Conservation (phyloP, 2,888 invertebrate species). For the Lithophane leautieri region DNA sequence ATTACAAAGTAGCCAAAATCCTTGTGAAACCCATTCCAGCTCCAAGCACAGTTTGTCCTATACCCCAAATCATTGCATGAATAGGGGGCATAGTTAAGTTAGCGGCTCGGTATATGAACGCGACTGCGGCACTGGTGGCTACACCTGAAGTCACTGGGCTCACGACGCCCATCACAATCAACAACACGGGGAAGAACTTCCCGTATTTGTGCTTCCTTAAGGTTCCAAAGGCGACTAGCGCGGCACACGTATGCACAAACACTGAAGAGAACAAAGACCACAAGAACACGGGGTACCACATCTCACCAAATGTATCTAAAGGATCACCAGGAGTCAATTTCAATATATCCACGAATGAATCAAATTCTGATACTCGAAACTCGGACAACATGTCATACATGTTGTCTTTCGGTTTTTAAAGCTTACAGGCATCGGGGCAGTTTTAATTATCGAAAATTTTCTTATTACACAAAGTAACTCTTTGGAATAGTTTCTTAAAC, state of each 20-base stretch:
- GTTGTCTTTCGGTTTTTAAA: constrained; percentile 81
- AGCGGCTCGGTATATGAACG: constrained; percentile 97
- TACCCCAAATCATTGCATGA: constrained; percentile 98
- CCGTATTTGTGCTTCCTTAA: constrained; percentile 98
- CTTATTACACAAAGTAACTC: constrained; percentile 59
- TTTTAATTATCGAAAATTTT: constrained; percentile 71
- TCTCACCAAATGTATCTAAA: constrained; percentile 95
- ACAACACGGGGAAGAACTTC: constrained; percentile 97
- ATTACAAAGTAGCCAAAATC: constrained; percentile 97
- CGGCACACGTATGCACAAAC: constrained; percentile 97
- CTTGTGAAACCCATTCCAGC: constrained; percentile 98
- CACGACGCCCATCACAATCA: constrained; percentile 96
- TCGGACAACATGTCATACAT: constrained; percentile 91
- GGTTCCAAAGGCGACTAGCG: constrained; percentile 97
- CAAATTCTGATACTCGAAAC: constrained; percentile 91
- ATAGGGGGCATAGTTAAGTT: constrained; percentile 97
- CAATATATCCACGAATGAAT: constrained; percentile 93
- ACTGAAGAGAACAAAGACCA: constrained; percentile 98
- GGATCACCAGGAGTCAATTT: constrained; percentile 92
- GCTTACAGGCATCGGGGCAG: constrained; percentile 87
- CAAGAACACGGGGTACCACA: constrained; percentile 99
- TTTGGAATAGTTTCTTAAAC: constrained; percentile 9
- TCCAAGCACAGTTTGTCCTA: constrained; percentile 97
- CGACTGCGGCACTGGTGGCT: constrained; percentile 97
- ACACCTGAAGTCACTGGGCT: constrained; percentile 97